A percentile compares a stretch with the other conserved stretches of the same genome.
These are phyloP conservation scores for Polylopha cassiicola DNA, from an alignment of 2,888 invertebrate species.

Conservation along the genomic window DNA sequence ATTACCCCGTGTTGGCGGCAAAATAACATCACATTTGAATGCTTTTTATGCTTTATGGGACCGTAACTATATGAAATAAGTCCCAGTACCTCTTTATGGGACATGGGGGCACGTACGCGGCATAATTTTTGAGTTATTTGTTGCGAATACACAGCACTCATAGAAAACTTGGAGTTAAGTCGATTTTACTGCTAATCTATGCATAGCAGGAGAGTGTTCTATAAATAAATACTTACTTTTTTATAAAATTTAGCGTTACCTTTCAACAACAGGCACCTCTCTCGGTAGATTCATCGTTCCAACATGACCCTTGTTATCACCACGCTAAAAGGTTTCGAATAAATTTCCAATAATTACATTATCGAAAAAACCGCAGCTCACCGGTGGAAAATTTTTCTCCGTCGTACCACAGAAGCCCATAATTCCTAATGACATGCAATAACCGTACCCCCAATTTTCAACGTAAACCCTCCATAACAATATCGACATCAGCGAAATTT, in stretches of 20 bases:
- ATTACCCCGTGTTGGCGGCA: slow-evolving; percentile 76
- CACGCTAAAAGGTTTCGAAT: slow-evolving; percentile 53
- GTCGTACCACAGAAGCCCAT: slow-evolving; percentile 68
- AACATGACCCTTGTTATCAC: slow-evolving; percentile 20
- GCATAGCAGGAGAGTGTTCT: slow-evolving; percentile 13
- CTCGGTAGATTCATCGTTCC: neutral
- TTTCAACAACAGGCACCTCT: neutral
- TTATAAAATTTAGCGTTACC: neutral
- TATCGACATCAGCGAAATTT: slow-evolving; percentile 76
- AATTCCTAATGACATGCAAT: slow-evolving; percentile 78
- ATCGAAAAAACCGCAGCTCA: slow-evolving; percentile 62
- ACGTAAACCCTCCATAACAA: slow-evolving; percentile 77
- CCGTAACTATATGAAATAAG: slow-evolving; percentile 75
- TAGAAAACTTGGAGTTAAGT: slow-evolving; percentile 21
- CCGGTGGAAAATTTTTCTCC: slow-evolving; percentile 60
- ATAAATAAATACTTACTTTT: slow-evolving; percentile 2
- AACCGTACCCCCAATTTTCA: slow-evolving; percentile 77
- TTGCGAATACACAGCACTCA: slow-evolving; percentile 38
- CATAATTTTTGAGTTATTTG: slow-evolving; percentile 69
- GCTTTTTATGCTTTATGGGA: slow-evolving; percentile 76
- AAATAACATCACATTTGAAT: slow-evolving; percentile 78
- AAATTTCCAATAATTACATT: slow-evolving; percentile 77
- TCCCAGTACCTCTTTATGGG: slow-evolving; percentile 67
- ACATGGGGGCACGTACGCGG: slow-evolving; percentile 66
- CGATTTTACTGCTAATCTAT: slow-evolving; percentile 21